phyloP scores from a whole-genome alignment of 2,888 invertebrate genomes.

The Marronus borbonicus region DNA sequence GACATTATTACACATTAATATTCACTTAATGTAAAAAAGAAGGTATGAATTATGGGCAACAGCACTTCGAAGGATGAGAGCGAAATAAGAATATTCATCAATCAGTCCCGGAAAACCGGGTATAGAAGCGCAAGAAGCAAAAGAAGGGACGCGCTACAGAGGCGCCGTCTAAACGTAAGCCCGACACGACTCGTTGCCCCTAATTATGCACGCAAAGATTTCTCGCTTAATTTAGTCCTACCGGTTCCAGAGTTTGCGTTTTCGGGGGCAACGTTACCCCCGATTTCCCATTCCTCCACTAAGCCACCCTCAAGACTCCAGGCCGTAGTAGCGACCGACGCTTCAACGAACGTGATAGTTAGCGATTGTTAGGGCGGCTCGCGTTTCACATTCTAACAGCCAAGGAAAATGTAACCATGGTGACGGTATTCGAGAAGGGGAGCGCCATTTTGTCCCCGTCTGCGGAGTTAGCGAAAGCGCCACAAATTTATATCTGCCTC shows the following conservation, averaged over 20 bases:
- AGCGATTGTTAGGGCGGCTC: conserved; percentile 59
- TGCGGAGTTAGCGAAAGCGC: conserved; percentile 70
- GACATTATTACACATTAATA: conserved; percentile 52
- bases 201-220: conserved; percentile 72
- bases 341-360: conserved; percentile 55
- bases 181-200: conserved; percentile 69
- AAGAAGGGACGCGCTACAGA: conserved; percentile 43
- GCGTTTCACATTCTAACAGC: conserved; percentile 60
- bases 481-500: conserved; percentile 73
- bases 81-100: conserved; percentile 55
- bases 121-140: conserved; percentile 44
- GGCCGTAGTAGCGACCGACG: conserved; percentile 52
- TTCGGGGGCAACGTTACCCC: conserved; percentile 50
- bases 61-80: conserved; percentile 43
- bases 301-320: conserved; percentile 22
- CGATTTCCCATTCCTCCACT: conserved; percentile 53
- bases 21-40: conserved; percentile 51
- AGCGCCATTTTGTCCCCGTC: conserved; percentile 68
- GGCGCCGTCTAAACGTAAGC: conserved; percentile 60
- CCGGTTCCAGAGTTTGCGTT: conserved; percentile 65
- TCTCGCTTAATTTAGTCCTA: conserved; percentile 70
- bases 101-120: conserved; percentile 49
- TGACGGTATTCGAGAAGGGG: conserved; percentile 63
- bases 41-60: conserved; percentile 51
- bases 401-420: conserved; percentile 69